Evolutionary conservation across 2,113 vertebrate species (phyloP).

Genomic region (Peromyscus polionotus): DNA sequence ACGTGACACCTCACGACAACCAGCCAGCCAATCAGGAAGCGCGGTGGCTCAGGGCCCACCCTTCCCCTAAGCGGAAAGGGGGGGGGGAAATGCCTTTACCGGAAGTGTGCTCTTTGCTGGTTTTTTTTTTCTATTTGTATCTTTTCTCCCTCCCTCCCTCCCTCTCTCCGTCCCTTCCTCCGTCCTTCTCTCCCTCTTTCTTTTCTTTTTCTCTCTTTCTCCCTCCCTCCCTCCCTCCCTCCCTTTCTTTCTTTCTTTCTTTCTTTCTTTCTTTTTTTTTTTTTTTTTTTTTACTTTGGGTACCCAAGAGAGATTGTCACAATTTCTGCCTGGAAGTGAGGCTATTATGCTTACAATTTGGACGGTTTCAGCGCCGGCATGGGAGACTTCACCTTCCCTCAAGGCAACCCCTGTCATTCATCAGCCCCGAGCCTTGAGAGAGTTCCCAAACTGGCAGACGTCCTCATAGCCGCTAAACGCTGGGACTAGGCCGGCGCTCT

Average conservation of each 20-base stretch:
- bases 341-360: too few species aligned
- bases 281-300: rapidly evolving
- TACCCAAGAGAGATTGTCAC: rapidly evolving
- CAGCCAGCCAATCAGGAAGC: not conserved
- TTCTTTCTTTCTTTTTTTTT: too few species aligned
- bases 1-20: rapidly evolving
- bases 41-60: not conserved
- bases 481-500: too few species aligned
- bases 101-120: too few species aligned
- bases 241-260: too few species aligned
- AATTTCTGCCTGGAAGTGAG: not conserved
- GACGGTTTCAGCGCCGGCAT: not conserved
- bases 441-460: not conserved
- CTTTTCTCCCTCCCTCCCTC: too few species aligned
- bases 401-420: not conserved
- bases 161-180: too few species aligned
- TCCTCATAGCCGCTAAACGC: not conserved
- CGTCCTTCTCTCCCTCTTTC: too few species aligned
- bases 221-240: too few species aligned
- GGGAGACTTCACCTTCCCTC: not conserved
- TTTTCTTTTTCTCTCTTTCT: too few species aligned
- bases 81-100: slow-evolving; percentile 14
- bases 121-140: not conserved
- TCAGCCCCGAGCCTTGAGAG: not conserved
- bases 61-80: not conserved